Evolutionary conservation across 2,888 invertebrate genomes (phyloP).

Genomic region (Sphaeridia pumilis): DNA sequence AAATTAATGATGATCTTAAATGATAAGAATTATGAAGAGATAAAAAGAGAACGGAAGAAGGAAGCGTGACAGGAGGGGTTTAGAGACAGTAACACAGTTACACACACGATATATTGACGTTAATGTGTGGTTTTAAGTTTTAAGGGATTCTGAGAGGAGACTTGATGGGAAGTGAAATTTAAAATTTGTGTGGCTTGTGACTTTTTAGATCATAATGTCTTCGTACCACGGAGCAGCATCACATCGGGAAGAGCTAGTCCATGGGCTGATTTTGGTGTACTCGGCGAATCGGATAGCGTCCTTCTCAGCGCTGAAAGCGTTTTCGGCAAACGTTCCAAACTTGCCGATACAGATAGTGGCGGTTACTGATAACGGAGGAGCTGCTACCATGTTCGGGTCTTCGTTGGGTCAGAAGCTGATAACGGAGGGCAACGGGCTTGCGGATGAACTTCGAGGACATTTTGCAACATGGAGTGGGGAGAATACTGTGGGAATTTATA

Average conservation of each 20-base stretch:
- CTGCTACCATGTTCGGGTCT: constrained; percentile 79
- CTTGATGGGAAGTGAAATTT: not conserved
- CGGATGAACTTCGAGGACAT: constrained; percentile 76
- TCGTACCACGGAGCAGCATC: constrained; percentile 91
- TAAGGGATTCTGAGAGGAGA: too few relatives aligned
- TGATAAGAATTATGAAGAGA: too few relatives aligned
- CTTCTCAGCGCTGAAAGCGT: constrained; percentile 80
- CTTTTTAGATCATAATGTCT: constrained; percentile 57
- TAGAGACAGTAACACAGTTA: not conserved
- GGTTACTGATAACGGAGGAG: constrained; percentile 56
- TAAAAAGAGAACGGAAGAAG: too few relatives aligned
- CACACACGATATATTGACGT: too few relatives aligned
- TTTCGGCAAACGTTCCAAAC: constrained; percentile 84
- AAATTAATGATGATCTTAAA: too few relatives aligned
- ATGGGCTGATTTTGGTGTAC: constrained; percentile 89
- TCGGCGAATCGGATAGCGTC: constrained; percentile 91
- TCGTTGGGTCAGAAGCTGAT: constrained; percentile 80
- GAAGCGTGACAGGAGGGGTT: not conserved
- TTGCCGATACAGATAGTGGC: constrained; percentile 88
- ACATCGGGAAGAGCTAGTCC: constrained; percentile 80
- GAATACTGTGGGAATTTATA: constrained; percentile 53
- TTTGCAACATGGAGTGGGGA: constrained; percentile 71
- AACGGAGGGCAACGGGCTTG: constrained; percentile 84
- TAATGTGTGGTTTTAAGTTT: too few relatives aligned
- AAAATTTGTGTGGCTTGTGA: not conserved